Percentiles rank a stretch among this genome's conserved stretches.
These are phyloP conservation scores for Orchestia grillus DNA, from an alignment of 1,140 invertebrate species.

Conservation along the genomic window DNA sequence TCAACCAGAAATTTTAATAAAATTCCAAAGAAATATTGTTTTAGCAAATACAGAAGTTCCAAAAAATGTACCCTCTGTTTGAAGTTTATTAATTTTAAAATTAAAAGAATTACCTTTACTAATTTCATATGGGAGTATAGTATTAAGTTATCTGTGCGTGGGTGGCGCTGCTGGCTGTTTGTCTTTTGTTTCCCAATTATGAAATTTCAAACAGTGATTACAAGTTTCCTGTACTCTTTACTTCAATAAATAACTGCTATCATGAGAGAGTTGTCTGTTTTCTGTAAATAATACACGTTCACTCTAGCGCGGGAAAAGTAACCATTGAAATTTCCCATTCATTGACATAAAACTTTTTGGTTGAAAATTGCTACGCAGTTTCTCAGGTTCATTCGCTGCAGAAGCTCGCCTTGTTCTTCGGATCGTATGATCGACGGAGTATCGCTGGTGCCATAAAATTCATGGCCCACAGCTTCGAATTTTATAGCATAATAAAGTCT, in stretches of 20 bases:
- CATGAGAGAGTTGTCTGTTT: not conserved
- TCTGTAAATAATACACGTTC: not conserved
- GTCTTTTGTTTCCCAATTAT: no score
- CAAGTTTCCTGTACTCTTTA: not conserved
- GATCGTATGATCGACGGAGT: not conserved
- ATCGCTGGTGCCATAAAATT: not conserved
- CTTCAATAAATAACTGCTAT: not conserved
- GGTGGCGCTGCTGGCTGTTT: no score
- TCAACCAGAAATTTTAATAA: no score
- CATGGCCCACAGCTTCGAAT: not conserved
- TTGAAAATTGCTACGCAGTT: not conserved
- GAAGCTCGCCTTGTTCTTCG: not conserved
- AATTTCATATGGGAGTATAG: no score
- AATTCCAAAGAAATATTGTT: no score
- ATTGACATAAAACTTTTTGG: not conserved
- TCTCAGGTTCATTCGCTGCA: not conserved
- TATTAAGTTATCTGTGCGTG: no score
- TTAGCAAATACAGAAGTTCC: no score
- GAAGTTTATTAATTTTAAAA: no score
- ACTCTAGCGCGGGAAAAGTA: not conserved
- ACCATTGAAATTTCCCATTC: not conserved
- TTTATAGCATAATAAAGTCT: not conserved
- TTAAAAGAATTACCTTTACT: no score
- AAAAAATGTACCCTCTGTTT: no score
- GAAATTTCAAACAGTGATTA: no score